Conservation (phyloP, 2,888 invertebrate genomes). For the Neria commutata region DNA sequence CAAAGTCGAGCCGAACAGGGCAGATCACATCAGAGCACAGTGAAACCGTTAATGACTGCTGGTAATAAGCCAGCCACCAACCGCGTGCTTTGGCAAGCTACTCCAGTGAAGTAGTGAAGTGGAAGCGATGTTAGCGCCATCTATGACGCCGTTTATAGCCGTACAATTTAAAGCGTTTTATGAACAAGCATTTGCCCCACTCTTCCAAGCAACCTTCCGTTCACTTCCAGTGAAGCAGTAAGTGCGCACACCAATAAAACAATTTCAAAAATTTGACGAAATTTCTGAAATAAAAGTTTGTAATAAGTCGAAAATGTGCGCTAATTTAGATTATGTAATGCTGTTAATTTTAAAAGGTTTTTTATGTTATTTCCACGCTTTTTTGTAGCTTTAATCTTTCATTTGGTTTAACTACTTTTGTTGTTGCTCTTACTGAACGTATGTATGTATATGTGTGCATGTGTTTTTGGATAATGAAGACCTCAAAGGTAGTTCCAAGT, state of each 20-base stretch:
- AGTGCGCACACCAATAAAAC: too few relatives aligned
- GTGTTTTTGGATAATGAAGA: background rate
- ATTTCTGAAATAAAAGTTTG: too few relatives aligned
- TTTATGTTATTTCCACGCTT: background rate
- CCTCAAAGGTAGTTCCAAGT: too few relatives aligned
- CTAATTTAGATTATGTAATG: background rate
- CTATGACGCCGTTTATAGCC: background rate
- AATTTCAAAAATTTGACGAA: too few relatives aligned
- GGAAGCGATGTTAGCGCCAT: background rate
- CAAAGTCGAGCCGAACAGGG: background rate
- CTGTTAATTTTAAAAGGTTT: background rate
- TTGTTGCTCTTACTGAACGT: too few relatives aligned
- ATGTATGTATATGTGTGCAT: background rate
- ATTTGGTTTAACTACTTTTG: background rate
- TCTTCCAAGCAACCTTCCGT: too few relatives aligned
- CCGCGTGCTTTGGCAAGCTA: too few relatives aligned
- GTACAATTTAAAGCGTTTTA: background rate
- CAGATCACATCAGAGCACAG: background rate
- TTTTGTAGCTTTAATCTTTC: background rate
- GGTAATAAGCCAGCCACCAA: background rate
- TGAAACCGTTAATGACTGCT: background rate
- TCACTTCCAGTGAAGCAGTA: too few relatives aligned
- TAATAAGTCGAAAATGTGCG: too few relatives aligned
- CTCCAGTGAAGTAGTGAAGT: too few relatives aligned
- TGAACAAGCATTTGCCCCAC: too few relatives aligned